Conservation (phyloP, 2,113 vertebrate genomes). For the Mobula hypostoma region DNA sequence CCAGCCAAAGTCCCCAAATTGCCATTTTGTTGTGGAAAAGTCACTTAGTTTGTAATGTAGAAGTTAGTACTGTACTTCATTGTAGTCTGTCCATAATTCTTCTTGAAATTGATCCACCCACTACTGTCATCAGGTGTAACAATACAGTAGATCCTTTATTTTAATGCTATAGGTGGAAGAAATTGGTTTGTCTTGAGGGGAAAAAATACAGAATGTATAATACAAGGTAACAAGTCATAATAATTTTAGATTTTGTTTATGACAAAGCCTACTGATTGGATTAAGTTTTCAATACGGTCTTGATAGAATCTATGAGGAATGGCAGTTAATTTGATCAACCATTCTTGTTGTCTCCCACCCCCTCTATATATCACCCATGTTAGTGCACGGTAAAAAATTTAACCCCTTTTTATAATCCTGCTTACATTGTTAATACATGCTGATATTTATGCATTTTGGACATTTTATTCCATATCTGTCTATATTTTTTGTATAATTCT, state of each 20-base stretch:
- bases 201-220: neutral
- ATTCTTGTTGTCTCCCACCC: too few relatives aligned
- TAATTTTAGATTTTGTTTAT: neutral
- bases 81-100: neutral
- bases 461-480: too few relatives aligned
- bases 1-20: neutral
- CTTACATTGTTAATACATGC: too few relatives aligned
- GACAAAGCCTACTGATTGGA: neutral
- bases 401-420: too few relatives aligned
- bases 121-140: neutral
- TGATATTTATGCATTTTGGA: too few relatives aligned
- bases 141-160: neutral
- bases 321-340: too few relatives aligned
- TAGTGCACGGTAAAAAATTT: too few relatives aligned
- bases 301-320: neutral
- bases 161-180: neutral
- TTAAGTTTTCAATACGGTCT: neutral
- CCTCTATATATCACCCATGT: too few relatives aligned
- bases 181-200: neutral
- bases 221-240: neutral
- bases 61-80: neutral
- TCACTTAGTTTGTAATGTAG: neutral
- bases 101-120: neutral
- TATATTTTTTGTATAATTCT: too few relatives aligned
- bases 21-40: neutral